phyloP scores from a whole-genome alignment of 2,113 vertebrate species.

The Nyctibius bracteatus region DNA sequence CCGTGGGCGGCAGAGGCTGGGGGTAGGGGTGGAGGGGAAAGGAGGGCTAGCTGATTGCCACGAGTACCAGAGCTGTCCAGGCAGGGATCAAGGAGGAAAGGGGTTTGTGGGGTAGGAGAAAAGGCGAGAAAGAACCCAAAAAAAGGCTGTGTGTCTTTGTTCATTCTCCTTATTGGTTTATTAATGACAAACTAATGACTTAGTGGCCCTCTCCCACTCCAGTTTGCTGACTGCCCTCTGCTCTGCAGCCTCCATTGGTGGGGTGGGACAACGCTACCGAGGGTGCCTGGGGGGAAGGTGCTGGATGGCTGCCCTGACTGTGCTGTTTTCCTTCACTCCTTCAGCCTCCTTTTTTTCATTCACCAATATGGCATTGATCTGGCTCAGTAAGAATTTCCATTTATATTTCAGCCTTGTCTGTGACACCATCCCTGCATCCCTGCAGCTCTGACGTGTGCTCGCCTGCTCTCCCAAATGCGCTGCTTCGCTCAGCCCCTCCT shows the following conservation, averaged over 20 bases:
- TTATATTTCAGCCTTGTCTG: slow-evolving; percentile 47
- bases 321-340: neutral
- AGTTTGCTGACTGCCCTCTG: neutral
- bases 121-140: neutral
- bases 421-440: neutral
- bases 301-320: neutral
- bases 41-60: neutral
- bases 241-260: neutral
- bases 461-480: neutral
- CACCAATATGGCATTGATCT: neutral
- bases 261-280: neutral
- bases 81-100: neutral
- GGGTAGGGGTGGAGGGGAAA: neutral
- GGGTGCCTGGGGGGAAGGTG: neutral
- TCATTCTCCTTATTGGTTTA: neutral
- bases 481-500: neutral
- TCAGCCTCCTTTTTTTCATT: neutral
- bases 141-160: neutral
- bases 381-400: slow-evolving; percentile 39
- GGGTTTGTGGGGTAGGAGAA: neutral
- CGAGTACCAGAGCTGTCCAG: neutral
- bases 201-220: neutral
- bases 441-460: neutral
- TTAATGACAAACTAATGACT: neutral
- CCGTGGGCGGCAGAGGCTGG: neutral